Conservation (phyloP, 1,140 invertebrate species). For the Bombus cullumanus region DNA sequence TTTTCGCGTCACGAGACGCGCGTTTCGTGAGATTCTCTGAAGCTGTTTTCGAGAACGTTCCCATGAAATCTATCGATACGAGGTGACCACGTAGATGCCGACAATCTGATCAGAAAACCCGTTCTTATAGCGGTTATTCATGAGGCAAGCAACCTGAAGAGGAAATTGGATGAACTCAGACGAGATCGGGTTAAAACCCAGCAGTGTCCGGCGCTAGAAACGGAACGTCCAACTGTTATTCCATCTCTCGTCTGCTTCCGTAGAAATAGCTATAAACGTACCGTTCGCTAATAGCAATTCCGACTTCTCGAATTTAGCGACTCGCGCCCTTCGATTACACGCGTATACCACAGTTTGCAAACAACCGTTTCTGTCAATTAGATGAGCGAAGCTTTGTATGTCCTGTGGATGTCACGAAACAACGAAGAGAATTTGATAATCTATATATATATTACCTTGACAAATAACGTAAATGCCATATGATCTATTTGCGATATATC, state of each 20-base stretch:
- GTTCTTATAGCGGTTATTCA: constrained; percentile 52
- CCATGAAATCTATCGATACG: constrained; percentile 15
- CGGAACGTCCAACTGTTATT: not conserved
- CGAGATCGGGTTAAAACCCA: constrained; percentile 33
- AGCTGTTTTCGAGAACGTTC: not conserved
- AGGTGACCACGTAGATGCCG: not conserved
- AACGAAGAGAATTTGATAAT: not conserved
- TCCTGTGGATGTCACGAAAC: not conserved
- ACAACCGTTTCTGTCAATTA: not conserved
- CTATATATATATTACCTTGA: not conserved
- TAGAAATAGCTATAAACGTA: not conserved
- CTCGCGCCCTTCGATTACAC: not conserved
- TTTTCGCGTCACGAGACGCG: not conserved
- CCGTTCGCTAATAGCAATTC: not conserved
- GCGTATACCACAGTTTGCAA: not conserved
- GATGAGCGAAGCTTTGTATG: not conserved
- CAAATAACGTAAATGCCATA: not conserved
- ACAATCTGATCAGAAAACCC: constrained; percentile 47
- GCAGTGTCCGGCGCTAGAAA: not conserved
- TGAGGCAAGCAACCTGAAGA: not conserved
- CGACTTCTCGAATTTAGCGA: not conserved
- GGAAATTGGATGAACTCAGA: constrained; percentile 58
- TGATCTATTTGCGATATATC: not conserved
- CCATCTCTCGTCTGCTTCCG: not conserved
- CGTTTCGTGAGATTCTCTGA: not conserved